Conservation (phyloP, 2,888 invertebrate species). For the Machimus rusticus region DNA sequence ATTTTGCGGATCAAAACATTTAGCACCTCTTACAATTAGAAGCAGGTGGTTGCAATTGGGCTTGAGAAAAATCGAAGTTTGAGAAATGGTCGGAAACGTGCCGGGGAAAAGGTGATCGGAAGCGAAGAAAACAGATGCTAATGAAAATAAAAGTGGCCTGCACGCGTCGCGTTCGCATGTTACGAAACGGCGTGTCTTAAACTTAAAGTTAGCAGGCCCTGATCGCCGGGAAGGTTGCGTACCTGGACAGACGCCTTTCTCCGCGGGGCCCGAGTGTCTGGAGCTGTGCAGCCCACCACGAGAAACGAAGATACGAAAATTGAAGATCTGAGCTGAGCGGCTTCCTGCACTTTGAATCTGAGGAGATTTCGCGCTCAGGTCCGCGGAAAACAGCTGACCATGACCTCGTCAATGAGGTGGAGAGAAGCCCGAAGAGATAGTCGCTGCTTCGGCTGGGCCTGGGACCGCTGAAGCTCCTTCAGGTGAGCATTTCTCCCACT, state of each 20-base stretch:
- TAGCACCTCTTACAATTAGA: background rate
- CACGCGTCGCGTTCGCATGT: conserved; percentile 9
- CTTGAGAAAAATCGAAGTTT: background rate
- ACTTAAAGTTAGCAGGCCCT: background rate
- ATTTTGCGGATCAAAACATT: background rate
- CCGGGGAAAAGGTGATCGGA: background rate
- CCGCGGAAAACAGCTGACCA: conserved; percentile 23
- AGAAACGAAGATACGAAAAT: background rate
- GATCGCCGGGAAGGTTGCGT: conserved; percentile 7
- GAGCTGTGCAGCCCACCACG: background rate
- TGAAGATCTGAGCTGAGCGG: background rate
- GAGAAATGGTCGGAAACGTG: background rate
- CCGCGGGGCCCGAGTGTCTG: background rate
- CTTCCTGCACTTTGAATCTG: background rate
- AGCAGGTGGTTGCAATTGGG: background rate
- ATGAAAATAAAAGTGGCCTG: conserved; percentile 17
- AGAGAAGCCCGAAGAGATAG: conserved; percentile 13
- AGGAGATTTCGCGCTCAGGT: background rate
- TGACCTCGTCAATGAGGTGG: conserved; percentile 40
- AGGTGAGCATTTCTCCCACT: conserved; percentile 38
- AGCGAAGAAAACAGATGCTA: background rate
- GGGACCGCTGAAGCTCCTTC: background rate
- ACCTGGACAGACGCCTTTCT: conserved; percentile 22
- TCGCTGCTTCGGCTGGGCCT: background rate
- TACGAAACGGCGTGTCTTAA: background rate